A percentile compares a stretch with the other conserved stretches of the same genome.
Evolutionary conservation across 2,888 invertebrate genomes (phyloP).

Genomic region (Caradrina kadenii): DNA sequence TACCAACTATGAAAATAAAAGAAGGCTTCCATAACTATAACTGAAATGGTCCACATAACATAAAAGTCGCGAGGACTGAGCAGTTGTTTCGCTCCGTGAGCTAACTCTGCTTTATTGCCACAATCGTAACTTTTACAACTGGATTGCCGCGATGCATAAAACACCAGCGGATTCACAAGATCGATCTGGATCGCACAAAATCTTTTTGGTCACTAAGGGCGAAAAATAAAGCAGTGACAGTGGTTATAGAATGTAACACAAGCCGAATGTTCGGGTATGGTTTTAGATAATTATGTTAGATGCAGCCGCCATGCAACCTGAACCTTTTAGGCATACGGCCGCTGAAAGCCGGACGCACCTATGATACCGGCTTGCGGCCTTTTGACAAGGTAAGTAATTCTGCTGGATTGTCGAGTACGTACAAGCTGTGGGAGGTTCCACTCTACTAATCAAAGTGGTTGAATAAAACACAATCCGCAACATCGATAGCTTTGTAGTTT

Average conservation of each 20-base stretch:
- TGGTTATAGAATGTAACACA: conserved; percentile 42
- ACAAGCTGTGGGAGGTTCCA: conserved; percentile 23
- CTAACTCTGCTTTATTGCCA: conserved; percentile 51
- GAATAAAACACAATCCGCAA: conserved; percentile 39
- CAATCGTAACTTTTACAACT: conserved; percentile 61
- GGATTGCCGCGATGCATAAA: conserved; percentile 51
- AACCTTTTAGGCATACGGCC: conserved; percentile 55
- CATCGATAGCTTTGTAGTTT: neutral
- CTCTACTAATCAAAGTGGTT: conserved; percentile 14
- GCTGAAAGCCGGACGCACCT: conserved; percentile 53
- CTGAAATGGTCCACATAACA: conserved; percentile 54
- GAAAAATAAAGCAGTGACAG: conserved; percentile 18
- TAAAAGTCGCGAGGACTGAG: conserved; percentile 51
- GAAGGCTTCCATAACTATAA: conserved; percentile 43
- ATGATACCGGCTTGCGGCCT: conserved; percentile 48
- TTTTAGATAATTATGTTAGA: conserved; percentile 18
- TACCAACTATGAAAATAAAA: conserved; percentile 55
- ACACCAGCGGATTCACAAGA: conserved; percentile 37
- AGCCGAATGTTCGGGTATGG: conserved; percentile 32
- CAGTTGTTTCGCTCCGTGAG: conserved; percentile 48
- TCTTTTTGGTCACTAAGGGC: conserved; percentile 10
- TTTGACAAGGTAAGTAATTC: conserved; percentile 58
- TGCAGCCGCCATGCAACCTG: conserved; percentile 20
- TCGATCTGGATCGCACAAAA: conserved; percentile 34
- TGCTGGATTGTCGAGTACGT: conserved; percentile 45